These are phyloP conservation scores for Bombylius major DNA, from an alignment of 2,888 invertebrate species.

Conservation along the genomic window DNA sequence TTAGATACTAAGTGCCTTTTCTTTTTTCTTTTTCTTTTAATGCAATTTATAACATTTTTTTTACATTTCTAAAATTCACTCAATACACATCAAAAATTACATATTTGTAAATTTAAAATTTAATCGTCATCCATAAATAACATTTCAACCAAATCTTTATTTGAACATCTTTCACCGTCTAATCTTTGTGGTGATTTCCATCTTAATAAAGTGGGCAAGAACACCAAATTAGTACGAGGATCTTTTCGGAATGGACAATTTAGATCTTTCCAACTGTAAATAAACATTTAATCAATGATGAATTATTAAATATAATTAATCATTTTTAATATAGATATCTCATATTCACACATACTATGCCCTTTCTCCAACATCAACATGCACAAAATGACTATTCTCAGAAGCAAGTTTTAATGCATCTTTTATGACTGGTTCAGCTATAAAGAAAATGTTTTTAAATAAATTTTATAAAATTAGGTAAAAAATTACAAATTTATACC, in stretches of 20 bases:
- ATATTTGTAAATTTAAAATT: not conserved
- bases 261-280: conserved; percentile 69
- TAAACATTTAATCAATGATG: conserved; percentile 5
- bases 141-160: conserved; percentile 63
- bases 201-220: conserved; percentile 68
- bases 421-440: conserved; percentile 68
- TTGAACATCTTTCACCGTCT: conserved; percentile 64
- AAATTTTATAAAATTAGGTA: not conserved
- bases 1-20: too few relatives aligned
- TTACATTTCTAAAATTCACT: too few relatives aligned
- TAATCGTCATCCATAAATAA: conserved; percentile 61
- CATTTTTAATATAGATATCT: too few relatives aligned
- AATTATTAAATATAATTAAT: not conserved
- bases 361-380: conserved; percentile 68
- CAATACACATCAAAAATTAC: too few relatives aligned
- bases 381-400: conserved; percentile 52
- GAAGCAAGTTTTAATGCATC: conserved; percentile 49
- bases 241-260: conserved; percentile 73
- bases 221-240: conserved; percentile 53
- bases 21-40: too few relatives aligned
- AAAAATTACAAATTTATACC: conserved; percentile 45
- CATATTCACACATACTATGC: conserved; percentile 42
- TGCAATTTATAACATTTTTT: too few relatives aligned
- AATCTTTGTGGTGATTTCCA: conserved; percentile 69
- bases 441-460: not conserved